Conservation (phyloP, 2,113 vertebrate species). For the Monopterus albus region DNA sequence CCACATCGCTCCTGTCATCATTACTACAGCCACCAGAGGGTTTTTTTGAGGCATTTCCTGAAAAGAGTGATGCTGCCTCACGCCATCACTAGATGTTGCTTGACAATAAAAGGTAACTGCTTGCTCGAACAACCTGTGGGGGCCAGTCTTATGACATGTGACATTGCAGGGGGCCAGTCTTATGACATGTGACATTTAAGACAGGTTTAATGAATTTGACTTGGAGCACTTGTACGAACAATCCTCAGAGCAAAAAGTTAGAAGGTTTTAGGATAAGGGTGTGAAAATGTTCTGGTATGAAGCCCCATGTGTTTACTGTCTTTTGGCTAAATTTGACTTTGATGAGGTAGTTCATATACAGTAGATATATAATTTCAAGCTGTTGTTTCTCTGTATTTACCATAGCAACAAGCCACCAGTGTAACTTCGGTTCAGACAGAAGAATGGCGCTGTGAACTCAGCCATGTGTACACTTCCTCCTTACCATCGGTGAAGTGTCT, state of each 20-base stretch:
- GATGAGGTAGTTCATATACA: constrained; percentile 25
- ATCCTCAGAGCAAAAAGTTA: neutral
- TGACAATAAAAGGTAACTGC: no score
- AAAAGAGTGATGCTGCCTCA: no score
- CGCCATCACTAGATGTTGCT: no score
- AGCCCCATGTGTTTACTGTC: constrained; percentile 10
- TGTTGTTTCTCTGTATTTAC: constrained; percentile 54
- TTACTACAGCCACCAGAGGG: no score
- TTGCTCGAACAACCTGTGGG: no score
- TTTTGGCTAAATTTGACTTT: neutral
- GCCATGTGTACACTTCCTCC: constrained; percentile 57
- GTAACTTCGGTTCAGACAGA: constrained; percentile 53
- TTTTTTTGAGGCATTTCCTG: no score
- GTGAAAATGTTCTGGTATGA: neutral
- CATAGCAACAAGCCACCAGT: constrained; percentile 63
- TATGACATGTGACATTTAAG: neutral
- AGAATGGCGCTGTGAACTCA: constrained; percentile 30
- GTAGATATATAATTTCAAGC: constrained; percentile 27
- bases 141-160: no score
- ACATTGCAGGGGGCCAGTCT: no score
- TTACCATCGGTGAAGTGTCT: constrained; percentile 55
- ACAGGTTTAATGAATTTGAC: neutral
- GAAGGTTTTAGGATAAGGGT: neutral
- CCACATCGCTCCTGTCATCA: no score
- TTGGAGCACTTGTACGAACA: neutral